Evolutionary conservation across 2,888 invertebrate species (phyloP), one percentile per base, ranked within the genome.

Genomic region (Embidobia sp.): DNA sequence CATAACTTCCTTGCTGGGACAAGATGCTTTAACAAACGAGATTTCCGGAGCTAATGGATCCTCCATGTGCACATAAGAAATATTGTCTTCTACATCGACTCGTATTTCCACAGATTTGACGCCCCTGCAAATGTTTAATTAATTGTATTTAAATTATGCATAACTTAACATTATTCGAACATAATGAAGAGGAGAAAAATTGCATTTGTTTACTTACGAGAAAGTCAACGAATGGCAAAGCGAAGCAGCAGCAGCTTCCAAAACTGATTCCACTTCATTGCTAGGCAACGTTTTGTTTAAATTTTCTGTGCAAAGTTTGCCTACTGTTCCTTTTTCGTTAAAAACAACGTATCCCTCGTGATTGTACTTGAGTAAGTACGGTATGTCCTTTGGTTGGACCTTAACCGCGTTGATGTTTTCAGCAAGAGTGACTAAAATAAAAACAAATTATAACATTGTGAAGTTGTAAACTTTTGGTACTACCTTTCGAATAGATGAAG

Each of bases 261-360:
- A 90, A 16, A 93, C 92, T 26, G 89, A 90, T 76, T 91, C 91
- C 86, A 90, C 86, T 80, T 90, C 90, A 16, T 85, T 85, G 19
- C 86, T 85, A 6, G 93, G 91, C 29, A 92, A 84, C 44, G 91
- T 92, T 10, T 91, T 90, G 83, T 95, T 95, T 73, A 96, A 90
- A 49, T 95, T 95, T 84, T 95, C 94, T 0, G 95, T 94, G 86
- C 96, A 96, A 29, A 96, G 90, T 90, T 96, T 96, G 51, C 96
- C 96, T 49, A 93, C 91, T 51, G 92, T 92, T 3, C 96, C 96
- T 84, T 95, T 94, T 89, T 96, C 96, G 81, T 95, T 94, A 91
- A 96, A 96, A 77, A 95, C 92, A 2, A 96, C 95, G 90, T 93
- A 96, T n/a, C 97, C 97, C 79, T 94, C 94, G 61, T 93, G 92